Percentiles rank a stretch among this genome's conserved stretches.
These are phyloP conservation scores for Nemurella pictetii DNA, from an alignment of 2,888 invertebrate genomes.

Conservation along the genomic window DNA sequence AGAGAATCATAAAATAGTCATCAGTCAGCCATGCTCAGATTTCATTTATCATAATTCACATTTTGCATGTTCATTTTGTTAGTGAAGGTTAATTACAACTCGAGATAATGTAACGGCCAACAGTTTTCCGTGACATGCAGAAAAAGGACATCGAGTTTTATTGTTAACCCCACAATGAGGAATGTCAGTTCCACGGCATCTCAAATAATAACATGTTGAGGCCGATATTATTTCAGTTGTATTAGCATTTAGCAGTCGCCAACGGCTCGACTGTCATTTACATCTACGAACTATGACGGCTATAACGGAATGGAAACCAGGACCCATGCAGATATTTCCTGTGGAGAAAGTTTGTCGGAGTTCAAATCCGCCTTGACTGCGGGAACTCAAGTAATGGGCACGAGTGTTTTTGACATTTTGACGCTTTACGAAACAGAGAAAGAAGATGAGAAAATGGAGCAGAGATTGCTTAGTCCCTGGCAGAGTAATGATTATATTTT, in stretches of 20 bases:
- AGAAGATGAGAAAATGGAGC: slow-evolving; percentile 1
- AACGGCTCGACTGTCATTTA: background rate
- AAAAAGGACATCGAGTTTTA: background rate
- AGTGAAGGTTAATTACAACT: too few species aligned
- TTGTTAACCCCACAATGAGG: background rate
- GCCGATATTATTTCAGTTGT: background rate
- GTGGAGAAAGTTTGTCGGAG: background rate
- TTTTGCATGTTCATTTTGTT: too few species aligned
- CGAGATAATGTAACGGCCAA: too few species aligned
- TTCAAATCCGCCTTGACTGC: background rate
- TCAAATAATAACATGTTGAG: background rate
- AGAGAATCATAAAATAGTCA: background rate
- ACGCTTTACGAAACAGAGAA: background rate
- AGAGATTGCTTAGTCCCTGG: background rate
- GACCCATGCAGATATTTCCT: background rate
- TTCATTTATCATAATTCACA: too few species aligned
- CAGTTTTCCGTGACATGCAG: background rate
- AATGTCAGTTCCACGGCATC: background rate
- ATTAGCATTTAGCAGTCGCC: slow-evolving; percentile 5
- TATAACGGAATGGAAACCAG: background rate
- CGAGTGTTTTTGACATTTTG: slow-evolving; percentile 20
- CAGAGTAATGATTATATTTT: background rate
- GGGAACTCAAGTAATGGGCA: slow-evolving; percentile 8
- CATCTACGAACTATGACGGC: background rate
- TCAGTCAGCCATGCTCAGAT: too few species aligned